Base-by-base conservation (phyloP, 2,797 vertebrate genomes). In the Enteromius radiatus region DNA sequence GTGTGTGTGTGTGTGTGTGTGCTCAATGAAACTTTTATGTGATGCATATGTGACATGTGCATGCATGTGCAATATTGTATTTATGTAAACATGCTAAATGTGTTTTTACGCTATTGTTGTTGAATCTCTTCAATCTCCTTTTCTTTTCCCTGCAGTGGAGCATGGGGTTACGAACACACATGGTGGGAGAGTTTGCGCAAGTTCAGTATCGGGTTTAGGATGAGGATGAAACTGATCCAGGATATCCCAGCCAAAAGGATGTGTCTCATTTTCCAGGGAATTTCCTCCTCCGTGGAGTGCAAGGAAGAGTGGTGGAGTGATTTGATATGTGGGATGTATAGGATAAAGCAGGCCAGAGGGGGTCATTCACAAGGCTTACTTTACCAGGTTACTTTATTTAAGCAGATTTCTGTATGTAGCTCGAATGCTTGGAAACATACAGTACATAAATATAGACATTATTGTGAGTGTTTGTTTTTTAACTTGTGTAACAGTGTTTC, bases 251-350 rank as follows among this genome's bases (percentile, higher is more conserved):
- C 71, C 61, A 52, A 80, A 83, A 88, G 85, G 84, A 87, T 86
- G 82, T 84, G 70, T 85, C 85, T 88, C 85, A 87, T 87, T 89
- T 87, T 86, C 74, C 78, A 79, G 80, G 84, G 86, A 86, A 87
- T 88, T 88, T 88, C 81, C 77, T 86, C 70, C 73, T 31, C n/a
- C 14, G 11, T 36, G 19, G 77, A 82, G 71, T 36, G 63, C 23
- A 41, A 33, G 68, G 28, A 69, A 38, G 67, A 80, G 81, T 26
- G 31, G 41, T 21, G 41, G 80, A 47, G 38, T n/a, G 54, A 73
- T 78, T 59, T 61, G 64, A 76, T 38, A n/a, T 12, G 77, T 74
- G 59, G 64, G 64, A 49, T 59, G 63, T 77, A 21, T 63, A 67
- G 26, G 33, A 63, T 80, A 71, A 80, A 77, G 43, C 64, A 59